phyloP scores from a whole-genome alignment of 2,797 vertebrate species.

The Catostomus latipinnis region DNA sequence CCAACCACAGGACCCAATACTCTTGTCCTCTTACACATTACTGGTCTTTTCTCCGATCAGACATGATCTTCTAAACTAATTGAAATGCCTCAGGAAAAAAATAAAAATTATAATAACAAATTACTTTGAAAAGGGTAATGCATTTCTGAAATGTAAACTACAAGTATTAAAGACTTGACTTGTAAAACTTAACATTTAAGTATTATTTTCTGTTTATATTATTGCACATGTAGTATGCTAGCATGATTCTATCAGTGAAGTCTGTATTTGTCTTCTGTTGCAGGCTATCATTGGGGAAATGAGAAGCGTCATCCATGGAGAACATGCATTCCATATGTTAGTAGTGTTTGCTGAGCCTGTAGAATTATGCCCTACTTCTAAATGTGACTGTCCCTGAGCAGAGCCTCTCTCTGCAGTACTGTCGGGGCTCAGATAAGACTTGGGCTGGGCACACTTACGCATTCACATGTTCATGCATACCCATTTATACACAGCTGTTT shows the following conservation, averaged over 20 bases:
- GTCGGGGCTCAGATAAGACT: slow-evolving; percentile 9
- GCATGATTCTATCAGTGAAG: not conserved
- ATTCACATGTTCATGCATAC: not conserved
- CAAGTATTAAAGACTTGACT: not conserved
- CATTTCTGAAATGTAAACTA: too few relatives aligned
- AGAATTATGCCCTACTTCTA: not conserved
- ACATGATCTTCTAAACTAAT: slow-evolving; percentile 2
- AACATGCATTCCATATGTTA: slow-evolving; percentile 55
- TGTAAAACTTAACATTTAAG: not conserved
- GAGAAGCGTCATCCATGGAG: slow-evolving; percentile 40
- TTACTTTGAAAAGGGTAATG: too few relatives aligned
- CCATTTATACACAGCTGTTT: slow-evolving; percentile 6
- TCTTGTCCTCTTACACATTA: not conserved
- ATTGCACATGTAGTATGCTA: not conserved
- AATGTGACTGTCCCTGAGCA: slow-evolving; percentile 7
- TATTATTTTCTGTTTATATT: not conserved
- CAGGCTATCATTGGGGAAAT: slow-evolving; percentile 67
- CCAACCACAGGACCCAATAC: not conserved
- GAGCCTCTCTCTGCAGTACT: slow-evolving; percentile 35
- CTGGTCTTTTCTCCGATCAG: not conserved
- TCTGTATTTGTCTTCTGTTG: slow-evolving; percentile 46
- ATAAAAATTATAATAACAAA: too few relatives aligned
- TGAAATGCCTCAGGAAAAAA: not conserved
- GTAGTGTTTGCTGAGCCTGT: slow-evolving; percentile 32
- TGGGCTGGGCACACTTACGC: not conserved